Evolutionary conservation across 2,888 invertebrate species (phyloP).

Genomic region (Dynastes tityus): DNA sequence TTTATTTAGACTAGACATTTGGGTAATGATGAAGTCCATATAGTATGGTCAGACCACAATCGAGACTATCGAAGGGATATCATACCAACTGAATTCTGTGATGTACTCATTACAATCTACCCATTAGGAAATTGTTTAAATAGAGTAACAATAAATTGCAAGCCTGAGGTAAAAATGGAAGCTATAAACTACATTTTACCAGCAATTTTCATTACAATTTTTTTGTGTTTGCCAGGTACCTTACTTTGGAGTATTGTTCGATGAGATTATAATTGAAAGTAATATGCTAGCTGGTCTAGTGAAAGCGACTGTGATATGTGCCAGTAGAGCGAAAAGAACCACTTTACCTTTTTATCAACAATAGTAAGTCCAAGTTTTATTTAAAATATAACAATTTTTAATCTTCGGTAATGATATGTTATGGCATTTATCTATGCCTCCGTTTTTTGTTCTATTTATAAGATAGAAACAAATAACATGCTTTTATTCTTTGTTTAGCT

Average conservation of each 20-base stretch:
- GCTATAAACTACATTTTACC: not conserved
- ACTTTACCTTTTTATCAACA: conserved; percentile 93
- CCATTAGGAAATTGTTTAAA: conserved; percentile 90
- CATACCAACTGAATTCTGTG: conserved; percentile 99
- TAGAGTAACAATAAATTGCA: conserved; percentile 90
- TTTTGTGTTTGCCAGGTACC: conserved; percentile 76
- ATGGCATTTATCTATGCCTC: too few relatives aligned
- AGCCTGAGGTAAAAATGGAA: conserved; percentile 79
- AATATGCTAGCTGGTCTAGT: conserved; percentile 87
- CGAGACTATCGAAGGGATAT: conserved; percentile 96
- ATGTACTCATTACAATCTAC: conserved; percentile 97
- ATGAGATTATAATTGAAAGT: conserved; percentile 88
- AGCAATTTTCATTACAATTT: conserved; percentile 9
- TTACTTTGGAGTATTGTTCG: conserved; percentile 96
- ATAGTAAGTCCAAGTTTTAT: conserved; percentile 76
- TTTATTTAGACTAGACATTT: conserved; percentile 87
- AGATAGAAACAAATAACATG: too few relatives aligned
- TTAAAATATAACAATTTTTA: too few relatives aligned
- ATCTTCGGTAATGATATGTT: too few relatives aligned
- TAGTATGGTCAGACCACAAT: conserved; percentile 98
- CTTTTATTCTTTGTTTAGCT: conserved; percentile 75
- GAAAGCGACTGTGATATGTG: conserved; percentile 91
- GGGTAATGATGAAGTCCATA: conserved; percentile 98
- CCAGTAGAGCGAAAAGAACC: conserved; percentile 92
- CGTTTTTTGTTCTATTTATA: too few relatives aligned